These are phyloP conservation scores for Congeria kusceri DNA, from an alignment of 2,888 invertebrate species.

Conservation along the genomic window DNA sequence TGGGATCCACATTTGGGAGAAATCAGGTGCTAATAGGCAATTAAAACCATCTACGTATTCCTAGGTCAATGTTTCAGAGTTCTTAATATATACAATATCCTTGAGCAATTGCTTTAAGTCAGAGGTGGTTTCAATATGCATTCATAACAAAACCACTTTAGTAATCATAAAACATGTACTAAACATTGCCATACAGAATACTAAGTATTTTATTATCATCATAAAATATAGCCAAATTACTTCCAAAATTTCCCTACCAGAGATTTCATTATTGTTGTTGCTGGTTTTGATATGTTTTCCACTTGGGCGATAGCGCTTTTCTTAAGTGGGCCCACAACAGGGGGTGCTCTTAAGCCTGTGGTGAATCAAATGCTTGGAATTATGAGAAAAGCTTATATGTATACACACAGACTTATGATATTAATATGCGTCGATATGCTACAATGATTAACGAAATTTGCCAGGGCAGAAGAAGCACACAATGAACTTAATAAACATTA, in stretches of 20 bases:
- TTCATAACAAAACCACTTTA: conserved; percentile 53
- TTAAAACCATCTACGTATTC: not conserved
- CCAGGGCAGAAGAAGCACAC: too few species aligned
- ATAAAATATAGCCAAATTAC: conserved; percentile 62
- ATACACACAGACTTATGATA: conserved; percentile 19
- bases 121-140: conserved; percentile 62
- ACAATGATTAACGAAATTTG: too few species aligned
- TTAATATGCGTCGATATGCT: conserved; percentile 6
- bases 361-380: conserved; percentile 26
- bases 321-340: conserved; percentile 48
- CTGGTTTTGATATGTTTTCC: conserved; percentile 39
- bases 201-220: conserved; percentile 64
- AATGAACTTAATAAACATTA: too few species aligned
- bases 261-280: conserved; percentile 24
- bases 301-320: conserved; percentile 46
- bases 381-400: conserved; percentile 26
- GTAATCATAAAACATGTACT: conserved; percentile 61
- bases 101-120: conserved; percentile 43
- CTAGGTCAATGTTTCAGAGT: too few species aligned
- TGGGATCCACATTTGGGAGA: not conserved
- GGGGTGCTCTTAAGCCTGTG: conserved; percentile 25
- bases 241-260: conserved; percentile 34
- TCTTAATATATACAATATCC: not conserved
- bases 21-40: conserved; percentile 28
- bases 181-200: conserved; percentile 49